Percentiles rank a stretch among this genome's conserved stretches.
phyloP scores from a whole-genome alignment of 1,140 invertebrate genomes.

The Rhopalosiphum padi region DNA sequence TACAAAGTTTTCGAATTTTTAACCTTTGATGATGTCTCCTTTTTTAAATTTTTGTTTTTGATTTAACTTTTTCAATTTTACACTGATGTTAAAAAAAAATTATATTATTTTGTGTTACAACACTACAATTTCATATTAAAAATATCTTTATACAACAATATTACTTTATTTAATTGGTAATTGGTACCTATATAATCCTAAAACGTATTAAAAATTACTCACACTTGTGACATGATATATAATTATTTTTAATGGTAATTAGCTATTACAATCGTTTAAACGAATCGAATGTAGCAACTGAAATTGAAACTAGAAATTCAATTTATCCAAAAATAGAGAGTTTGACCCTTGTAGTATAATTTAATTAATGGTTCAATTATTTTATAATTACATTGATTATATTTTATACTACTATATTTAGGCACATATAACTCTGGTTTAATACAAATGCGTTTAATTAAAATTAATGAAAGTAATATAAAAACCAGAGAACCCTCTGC shows the following conservation, averaged over 20 bases:
- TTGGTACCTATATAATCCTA: not conserved
- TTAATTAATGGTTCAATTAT: not conserved
- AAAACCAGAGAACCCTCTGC: not conserved
- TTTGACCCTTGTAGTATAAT: not conserved
- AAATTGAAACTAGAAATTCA: not conserved
- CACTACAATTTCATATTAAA: not conserved
- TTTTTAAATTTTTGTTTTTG: slow-evolving; percentile 38
- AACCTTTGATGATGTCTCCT: slow-evolving; percentile 6
- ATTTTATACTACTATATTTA: not conserved
- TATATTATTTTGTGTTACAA: not conserved
- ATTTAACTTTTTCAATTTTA: slow-evolving; percentile 1
- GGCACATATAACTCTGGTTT: not conserved
- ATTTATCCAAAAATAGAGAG: not conserved
- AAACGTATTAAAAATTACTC: not conserved
- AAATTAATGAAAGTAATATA: not conserved
- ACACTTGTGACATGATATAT: not conserved
- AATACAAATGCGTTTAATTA: not conserved
- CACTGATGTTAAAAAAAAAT: not conserved
- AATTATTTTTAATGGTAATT: not conserved
- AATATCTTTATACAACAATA: not conserved
- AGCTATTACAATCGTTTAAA: not conserved
- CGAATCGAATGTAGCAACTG: not conserved
- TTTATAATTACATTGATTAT: not conserved
- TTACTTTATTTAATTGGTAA: not conserved
- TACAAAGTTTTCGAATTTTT: slow-evolving; percentile 44